These are phyloP conservation scores for Coregonus suidteri DNA, from an alignment of 2,797 vertebrate species.

Conservation along the genomic window DNA sequence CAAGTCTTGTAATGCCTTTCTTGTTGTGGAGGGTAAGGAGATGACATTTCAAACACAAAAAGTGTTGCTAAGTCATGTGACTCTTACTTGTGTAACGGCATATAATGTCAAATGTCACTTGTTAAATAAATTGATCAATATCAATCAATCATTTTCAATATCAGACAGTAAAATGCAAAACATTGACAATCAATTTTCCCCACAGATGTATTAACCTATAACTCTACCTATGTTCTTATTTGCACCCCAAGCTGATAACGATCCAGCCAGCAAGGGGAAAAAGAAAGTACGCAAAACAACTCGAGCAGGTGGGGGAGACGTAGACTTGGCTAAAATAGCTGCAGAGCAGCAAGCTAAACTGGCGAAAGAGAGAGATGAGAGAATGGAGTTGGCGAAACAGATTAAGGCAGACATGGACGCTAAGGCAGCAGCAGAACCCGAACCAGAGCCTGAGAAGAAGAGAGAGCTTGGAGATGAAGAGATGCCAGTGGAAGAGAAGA, in stretches of 20 bases:
- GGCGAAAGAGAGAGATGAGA: conserved; percentile 59
- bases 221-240: not conserved
- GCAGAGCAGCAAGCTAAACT: conserved; percentile 71
- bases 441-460: not conserved
- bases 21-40: conserved; percentile 82
- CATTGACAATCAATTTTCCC: not conserved
- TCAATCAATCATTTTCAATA: not conserved
- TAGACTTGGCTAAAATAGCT: conserved; percentile 66
- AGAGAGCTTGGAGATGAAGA: not conserved
- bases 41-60: not conserved
- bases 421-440: not conserved
- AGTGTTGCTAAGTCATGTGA: not conserved
- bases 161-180: not conserved
- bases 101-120: not conserved
- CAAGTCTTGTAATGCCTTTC: conserved; percentile 82
- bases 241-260: conserved; percentile 65
- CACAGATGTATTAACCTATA: conserved; percentile 7
- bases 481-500: not conserved
- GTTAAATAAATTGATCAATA: not conserved
- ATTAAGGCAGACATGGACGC: conserved; percentile 50
- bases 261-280: conserved; percentile 63
- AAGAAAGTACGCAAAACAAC: conserved; percentile 78
- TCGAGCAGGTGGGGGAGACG: conserved; percentile 68
- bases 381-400: conserved; percentile 50
- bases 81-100: no score